phyloP scores from a whole-genome alignment of 2,797 vertebrate species.

The Periparus ater region DNA sequence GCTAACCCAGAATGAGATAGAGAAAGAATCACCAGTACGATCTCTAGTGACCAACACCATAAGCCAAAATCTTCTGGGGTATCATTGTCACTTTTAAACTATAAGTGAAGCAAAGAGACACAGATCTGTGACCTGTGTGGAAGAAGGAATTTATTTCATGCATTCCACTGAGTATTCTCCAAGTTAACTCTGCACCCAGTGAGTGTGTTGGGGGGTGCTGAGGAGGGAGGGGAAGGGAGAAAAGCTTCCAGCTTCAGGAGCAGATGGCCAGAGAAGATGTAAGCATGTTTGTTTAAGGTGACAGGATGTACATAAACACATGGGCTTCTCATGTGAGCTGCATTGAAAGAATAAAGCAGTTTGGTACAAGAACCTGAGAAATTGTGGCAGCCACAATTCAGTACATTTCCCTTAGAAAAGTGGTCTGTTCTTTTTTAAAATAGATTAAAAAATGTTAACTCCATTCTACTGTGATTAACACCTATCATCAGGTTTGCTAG shows the following conservation, averaged over 20 bases:
- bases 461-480: neutral
- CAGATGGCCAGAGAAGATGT: constrained; percentile 26
- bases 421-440: neutral
- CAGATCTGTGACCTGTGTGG: neutral
- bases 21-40: neutral
- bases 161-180: neutral
- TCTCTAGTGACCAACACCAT: neutral
- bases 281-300: constrained; percentile 49
- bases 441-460: neutral
- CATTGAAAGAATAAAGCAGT: constrained; percentile 30
- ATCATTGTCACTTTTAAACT: neutral
- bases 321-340: neutral
- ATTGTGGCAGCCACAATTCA: neutral
- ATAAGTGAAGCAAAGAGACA: neutral
- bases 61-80: neutral
- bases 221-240: neutral
- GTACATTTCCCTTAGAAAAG: neutral
- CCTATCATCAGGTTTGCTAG: neutral
- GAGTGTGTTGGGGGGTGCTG: neutral
- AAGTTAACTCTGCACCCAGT: neutral
- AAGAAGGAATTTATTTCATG: neutral
- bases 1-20: neutral
- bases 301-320: constrained; percentile 12
- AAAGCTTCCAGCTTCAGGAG: neutral
- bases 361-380: neutral